Evolutionary conservation across 2,888 invertebrate species (phyloP).

Genomic region (Sinopyrophorus schimmeli): DNA sequence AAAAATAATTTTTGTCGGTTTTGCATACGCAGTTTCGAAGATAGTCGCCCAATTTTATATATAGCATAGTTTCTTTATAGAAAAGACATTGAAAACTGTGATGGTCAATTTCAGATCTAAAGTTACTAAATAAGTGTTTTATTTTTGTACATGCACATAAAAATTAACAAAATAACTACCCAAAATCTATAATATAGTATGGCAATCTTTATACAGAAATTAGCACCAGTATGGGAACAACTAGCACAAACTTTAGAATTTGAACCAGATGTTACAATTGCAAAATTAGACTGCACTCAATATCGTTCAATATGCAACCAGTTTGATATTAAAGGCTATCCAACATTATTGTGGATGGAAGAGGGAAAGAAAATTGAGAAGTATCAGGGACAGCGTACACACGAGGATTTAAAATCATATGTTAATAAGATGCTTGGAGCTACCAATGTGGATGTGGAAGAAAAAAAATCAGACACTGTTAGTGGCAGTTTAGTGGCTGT

Average conservation of each 20-base stretch:
- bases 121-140: not conserved
- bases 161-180: too few relatives aligned
- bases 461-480: constrained; percentile 41
- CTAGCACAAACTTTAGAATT: constrained; percentile 71
- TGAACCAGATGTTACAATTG: constrained; percentile 70
- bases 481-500: constrained; percentile 60
- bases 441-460: constrained; percentile 50
- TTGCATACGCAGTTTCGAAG: too few relatives aligned
- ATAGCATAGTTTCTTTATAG: too few relatives aligned
- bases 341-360: constrained; percentile 84
- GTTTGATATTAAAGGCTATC: constrained; percentile 85
- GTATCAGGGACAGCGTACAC: constrained; percentile 68
- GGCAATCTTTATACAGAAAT: constrained; percentile 60
- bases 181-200: too few relatives aligned
- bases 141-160: constrained; percentile 5
- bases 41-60: too few relatives aligned
- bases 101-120: not conserved
- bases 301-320: constrained; percentile 74
- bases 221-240: constrained; percentile 85
- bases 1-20: too few relatives aligned
- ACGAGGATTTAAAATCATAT: constrained; percentile 71
- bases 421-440: constrained; percentile 70
- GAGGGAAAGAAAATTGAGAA: constrained; percentile 85
- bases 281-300: constrained; percentile 84
- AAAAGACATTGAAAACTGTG: not conserved